Base-by-base conservation (phyloP, 2,888 invertebrate species). In the Stegana nigrithorax region DNA sequence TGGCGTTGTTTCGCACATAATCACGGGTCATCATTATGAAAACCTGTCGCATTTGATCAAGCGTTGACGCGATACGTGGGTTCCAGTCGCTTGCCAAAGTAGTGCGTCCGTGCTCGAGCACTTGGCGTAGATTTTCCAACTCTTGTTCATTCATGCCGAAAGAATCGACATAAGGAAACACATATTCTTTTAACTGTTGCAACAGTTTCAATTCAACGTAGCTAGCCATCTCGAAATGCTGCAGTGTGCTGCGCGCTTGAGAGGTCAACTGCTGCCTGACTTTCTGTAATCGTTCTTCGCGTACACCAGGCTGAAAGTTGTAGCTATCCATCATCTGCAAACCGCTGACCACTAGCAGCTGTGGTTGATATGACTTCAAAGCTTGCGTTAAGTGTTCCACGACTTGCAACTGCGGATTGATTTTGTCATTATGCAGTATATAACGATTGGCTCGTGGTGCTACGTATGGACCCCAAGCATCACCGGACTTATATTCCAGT, bases 131-230 rank as follows among this genome's bases (percentile, higher is more conserved):
- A 85, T 94, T 95, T 0, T 92, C 90, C 59, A 94, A 86, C 85
- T 95, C 95, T 85, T 95, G 94, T 80, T 95, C 95, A 78, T 95
- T 95, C 93, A 94, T 94, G 2, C 95, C 95, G 3, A 94, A 87
- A 0, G 94, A 94, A 81, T 95, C 93, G 0, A 92, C 89, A 77
- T 89, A 91, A 0, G 93, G 92, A 65, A 94, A 86, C 0, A 95
- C 88, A 70, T 89, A 87, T 4, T 90, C 87, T 0, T 89, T 88
- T 0, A 95, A 84, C 51, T 92, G 90, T 60, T 88, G 86, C 8
- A 95, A 83, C 8, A 94, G 86, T 47, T 89, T 87, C 59, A 90
- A 87, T 78, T 95, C 94, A 0, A 91, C 91, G 75, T 92, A 94
- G 55, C 94, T 94, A 4, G 94, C 95, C 92, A 95, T 91, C 84